Conservation (phyloP, 2,113 vertebrate genomes). For the Peromyscus californicus region DNA sequence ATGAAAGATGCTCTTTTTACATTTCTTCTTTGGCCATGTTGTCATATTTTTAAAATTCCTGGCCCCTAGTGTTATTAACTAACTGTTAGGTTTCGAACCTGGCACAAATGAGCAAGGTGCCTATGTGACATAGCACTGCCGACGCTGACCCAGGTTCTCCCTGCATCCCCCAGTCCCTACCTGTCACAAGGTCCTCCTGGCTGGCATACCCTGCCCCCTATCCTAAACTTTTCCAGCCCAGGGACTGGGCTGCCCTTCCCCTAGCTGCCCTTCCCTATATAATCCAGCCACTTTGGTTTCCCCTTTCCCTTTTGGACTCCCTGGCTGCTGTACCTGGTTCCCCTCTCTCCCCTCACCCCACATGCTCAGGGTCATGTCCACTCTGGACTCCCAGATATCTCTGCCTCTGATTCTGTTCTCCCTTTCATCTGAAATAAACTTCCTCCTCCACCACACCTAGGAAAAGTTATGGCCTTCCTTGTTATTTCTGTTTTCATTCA, state of each 20-base stretch:
- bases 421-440: background rate
- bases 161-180: background rate
- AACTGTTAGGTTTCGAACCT: background rate
- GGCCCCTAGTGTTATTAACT: conserved; percentile 5
- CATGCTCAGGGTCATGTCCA: background rate
- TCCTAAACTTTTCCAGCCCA: background rate
- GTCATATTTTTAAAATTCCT: background rate
- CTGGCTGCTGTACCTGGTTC: background rate
- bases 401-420: background rate
- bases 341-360: background rate
- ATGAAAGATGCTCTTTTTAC: background rate
- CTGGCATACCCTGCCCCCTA: background rate
- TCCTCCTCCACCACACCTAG: background rate
- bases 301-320: background rate
- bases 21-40: background rate
- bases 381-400: background rate
- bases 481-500: background rate
- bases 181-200: background rate
- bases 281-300: background rate
- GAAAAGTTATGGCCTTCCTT: background rate
- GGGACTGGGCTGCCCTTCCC: background rate
- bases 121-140: background rate
- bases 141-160: background rate
- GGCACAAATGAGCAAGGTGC: background rate
- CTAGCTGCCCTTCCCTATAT: background rate